Percentiles rank a stretch among this genome's conserved stretches.
These are phyloP conservation scores for Priocnemis perturbator DNA, from an alignment of 2,888 invertebrate genomes.

Conservation along the genomic window DNA sequence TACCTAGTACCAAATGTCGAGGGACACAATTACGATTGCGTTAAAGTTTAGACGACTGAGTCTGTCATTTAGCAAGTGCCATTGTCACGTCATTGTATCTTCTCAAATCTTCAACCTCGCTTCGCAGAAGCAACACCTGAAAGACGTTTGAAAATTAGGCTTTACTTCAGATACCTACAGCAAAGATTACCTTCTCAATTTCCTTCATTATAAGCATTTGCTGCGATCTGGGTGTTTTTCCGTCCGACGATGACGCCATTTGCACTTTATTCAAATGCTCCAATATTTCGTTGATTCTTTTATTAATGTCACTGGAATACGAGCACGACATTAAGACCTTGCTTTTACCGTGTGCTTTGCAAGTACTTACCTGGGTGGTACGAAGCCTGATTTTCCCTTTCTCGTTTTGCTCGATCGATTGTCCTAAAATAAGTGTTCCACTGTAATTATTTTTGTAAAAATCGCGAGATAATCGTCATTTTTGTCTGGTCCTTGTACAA, in stretches of 20 bases:
- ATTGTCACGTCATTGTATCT: conserved; percentile 61
- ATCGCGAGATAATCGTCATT: not conserved
- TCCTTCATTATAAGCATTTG: conserved; percentile 78
- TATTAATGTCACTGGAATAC: conserved; percentile 56
- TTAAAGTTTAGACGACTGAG: not conserved
- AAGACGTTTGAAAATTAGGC: conserved; percentile 59
- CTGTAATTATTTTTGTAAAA: conserved; percentile 5
- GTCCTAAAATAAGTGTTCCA: not conserved
- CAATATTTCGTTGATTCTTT: conserved; percentile 71
- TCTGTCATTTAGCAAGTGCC: not conserved
- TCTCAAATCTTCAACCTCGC: conserved; percentile 76
- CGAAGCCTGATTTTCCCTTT: conserved; percentile 1
- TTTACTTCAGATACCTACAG: too few relatives aligned
- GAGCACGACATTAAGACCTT: not conserved
- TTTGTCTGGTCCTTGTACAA: not conserved
- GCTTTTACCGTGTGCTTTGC: not conserved
- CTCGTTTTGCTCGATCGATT: conserved; percentile 1
- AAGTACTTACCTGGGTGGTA: conserved; percentile 10
- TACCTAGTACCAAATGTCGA: not conserved
- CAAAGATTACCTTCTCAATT: conserved; percentile 78
- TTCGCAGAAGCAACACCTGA: conserved; percentile 79
- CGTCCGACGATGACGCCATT: conserved; percentile 29
- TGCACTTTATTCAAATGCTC: conserved; percentile 69
- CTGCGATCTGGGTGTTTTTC: conserved; percentile 75
- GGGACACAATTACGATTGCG: not conserved